A percentile compares a stretch with the other conserved stretches of the same genome.
These are phyloP conservation scores for Aspidoscelis tigris DNA, from an alignment of 2,113 vertebrate species.

Conservation along the genomic window DNA sequence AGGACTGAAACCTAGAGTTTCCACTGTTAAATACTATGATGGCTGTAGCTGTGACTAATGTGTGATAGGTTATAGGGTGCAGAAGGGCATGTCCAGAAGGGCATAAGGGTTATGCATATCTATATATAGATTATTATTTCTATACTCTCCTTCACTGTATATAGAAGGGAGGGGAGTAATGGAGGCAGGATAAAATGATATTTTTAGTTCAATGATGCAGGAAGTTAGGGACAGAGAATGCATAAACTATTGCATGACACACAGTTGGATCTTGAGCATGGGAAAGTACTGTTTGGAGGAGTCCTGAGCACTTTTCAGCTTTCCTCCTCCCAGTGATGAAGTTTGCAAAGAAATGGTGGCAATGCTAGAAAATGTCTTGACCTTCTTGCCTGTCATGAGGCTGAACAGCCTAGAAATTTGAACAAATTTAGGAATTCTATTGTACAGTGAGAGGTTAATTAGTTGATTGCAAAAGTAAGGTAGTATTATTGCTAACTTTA, in stretches of 20 bases:
- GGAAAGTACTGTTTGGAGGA: background rate
- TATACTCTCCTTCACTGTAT: too few species aligned
- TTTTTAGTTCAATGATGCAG: background rate
- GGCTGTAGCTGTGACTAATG: too few species aligned
- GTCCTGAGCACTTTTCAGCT: background rate
- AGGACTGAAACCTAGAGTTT: background rate
- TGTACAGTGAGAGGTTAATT: background rate
- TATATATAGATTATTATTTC: background rate
- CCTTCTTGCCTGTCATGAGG: background rate
- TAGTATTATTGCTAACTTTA: background rate
- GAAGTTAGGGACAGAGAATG: too few species aligned
- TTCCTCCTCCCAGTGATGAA: background rate
- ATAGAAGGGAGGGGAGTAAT: background rate
- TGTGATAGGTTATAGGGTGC: background rate
- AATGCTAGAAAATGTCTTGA: background rate
- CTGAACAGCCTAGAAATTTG: background rate
- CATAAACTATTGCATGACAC: background rate
- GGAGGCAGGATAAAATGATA: too few species aligned
- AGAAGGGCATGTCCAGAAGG: background rate
- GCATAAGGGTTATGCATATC: background rate
- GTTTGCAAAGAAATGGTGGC: background rate
- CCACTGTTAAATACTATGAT: too few species aligned
- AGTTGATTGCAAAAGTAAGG: background rate
- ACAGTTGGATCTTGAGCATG: background rate
- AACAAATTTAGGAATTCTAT: conserved; percentile 3